Conservation (phyloP, 2,113 vertebrate genomes). For the Varanus salvator region DNA sequence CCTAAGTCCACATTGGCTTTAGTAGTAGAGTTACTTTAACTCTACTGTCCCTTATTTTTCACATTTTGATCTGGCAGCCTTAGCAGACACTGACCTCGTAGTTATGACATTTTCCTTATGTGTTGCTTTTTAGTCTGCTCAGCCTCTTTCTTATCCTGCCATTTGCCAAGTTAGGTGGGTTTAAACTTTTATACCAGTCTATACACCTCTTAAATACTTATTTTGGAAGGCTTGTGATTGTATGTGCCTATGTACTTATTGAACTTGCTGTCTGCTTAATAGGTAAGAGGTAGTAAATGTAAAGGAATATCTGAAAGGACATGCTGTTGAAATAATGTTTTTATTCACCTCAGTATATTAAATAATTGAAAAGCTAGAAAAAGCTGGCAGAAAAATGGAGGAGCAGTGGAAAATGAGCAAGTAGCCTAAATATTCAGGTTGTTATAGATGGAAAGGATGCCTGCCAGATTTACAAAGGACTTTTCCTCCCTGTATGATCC, state of each 20-base stretch:
- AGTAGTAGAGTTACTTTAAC: not conserved
- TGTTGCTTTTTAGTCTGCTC: conserved; percentile 32
- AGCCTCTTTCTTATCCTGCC: conserved; percentile 9
- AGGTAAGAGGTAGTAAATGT: conserved; percentile 39
- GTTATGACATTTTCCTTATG: not conserved
- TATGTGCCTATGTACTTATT: conserved; percentile 27
- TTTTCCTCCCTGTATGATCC: conserved; percentile 56
- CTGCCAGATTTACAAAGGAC: conserved; percentile 66
- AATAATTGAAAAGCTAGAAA: conserved; percentile 68
- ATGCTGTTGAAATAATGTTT: conserved; percentile 57
- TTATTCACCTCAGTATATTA: conserved; percentile 54
- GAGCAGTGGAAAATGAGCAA: conserved; percentile 66
- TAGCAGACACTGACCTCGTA: not conserved
- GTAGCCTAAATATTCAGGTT: conserved; percentile 73
- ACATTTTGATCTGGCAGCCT: not conserved
- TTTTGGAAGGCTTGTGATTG: conserved; percentile 31
- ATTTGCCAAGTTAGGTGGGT: conserved; percentile 24
- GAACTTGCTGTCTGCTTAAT: conserved; percentile 17
- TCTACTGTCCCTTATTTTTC: conserved; percentile 2
- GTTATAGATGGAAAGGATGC: conserved; percentile 65
- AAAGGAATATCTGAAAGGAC: conserved; percentile 42
- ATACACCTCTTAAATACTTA: conserved; percentile 33
- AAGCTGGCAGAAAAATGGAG: conserved; percentile 60
- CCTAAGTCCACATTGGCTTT: not conserved
- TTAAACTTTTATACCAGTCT: conserved; percentile 18